These are phyloP conservation scores for Drosophila recens DNA, from an alignment of 2,888 invertebrate species.

Conservation along the genomic window DNA sequence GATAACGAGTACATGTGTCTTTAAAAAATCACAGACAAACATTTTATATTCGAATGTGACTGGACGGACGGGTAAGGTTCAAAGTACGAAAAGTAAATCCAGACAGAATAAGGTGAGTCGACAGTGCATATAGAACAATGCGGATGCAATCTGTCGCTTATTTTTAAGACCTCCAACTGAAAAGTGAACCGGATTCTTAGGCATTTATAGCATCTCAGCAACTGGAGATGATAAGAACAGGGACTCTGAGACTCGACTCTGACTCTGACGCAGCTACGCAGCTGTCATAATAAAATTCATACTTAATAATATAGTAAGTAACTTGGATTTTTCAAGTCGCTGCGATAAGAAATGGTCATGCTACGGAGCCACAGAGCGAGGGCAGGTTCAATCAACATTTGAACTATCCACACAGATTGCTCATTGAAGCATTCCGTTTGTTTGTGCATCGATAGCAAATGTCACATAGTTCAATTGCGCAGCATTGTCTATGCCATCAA, in stretches of 20 bases:
- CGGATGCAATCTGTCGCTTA: slow-evolving; percentile 41
- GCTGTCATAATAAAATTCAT: slow-evolving; percentile 10
- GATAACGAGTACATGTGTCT: slow-evolving; percentile 16
- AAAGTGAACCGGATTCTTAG: slow-evolving; percentile 48
- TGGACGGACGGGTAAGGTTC: slow-evolving; percentile 16
- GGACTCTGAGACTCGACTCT: slow-evolving; percentile 5
- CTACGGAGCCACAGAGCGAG: slow-evolving; percentile 3
- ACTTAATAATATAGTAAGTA: background rate
- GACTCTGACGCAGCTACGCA: slow-evolving; percentile 35
- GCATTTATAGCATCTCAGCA: slow-evolving; percentile 9
- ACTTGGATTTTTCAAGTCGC: slow-evolving; percentile 15
- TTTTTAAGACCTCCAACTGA: slow-evolving; percentile 13
- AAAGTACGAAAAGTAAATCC: slow-evolving; percentile 2
- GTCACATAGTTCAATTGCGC: slow-evolving; percentile 39
- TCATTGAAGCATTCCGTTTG: slow-evolving; percentile 14
- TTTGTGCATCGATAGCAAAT: slow-evolving; percentile 21
- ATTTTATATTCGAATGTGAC: slow-evolving; percentile 17
- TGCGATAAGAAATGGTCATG: slow-evolving; percentile 35
- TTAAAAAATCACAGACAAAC: background rate
- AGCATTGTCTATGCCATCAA: slow-evolving; percentile 12
- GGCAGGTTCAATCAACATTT: slow-evolving; percentile 36
- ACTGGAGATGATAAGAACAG: slow-evolving; percentile 37
- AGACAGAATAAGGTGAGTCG: slow-evolving; percentile 16
- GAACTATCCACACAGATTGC: slow-evolving; percentile 22
- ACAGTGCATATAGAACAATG: slow-evolving; percentile 20